Base-by-base conservation (phyloP, 2,797 vertebrate genomes). In the Aulostomus chinensis region DNA sequence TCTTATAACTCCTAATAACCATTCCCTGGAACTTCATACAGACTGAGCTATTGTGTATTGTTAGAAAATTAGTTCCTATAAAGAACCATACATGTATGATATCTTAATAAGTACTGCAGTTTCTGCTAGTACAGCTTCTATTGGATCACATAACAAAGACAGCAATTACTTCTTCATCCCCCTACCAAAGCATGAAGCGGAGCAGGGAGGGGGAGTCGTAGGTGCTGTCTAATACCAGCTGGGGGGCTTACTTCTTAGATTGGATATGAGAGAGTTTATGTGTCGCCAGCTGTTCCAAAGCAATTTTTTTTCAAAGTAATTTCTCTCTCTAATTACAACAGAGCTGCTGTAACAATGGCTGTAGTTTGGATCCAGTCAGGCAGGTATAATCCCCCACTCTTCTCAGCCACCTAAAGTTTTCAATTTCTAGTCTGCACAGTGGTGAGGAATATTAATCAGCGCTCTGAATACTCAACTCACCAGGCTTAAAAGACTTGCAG, bases 251-350 rank as follows among this genome's bases (percentile, higher is more conserved):
- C 65, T 58, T 64, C 69, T 68, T 59, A 78, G 77, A 84, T 80
- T 83, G 74, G 65, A 53, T 80, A 56, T 60, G 73, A 76, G 79
- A 79, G 68, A 67, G 67, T 83, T 85, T 83, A 68, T 33, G 63
- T 83, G 71, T 84, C 67, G 49, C 80, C 86, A 83, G 87, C 83
- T 81, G 84, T 84, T 84, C 76, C 50, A 71, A 83, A 84, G 67
- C 76, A 51, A 66, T 80, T 85, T 86, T 77, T 84, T 77, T 83
- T 76, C 68, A 69, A 89, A 91, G 88, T 87, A 48, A 89, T 92
- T 90, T 89, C 84, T 85, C 71, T 74, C 60, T 84, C 83, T 89
- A 91, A 92, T 91, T 89, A 88, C 86, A 78, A 68, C 82, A 71
- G 79, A 86, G 74, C 79, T 73, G 78, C 79, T 78, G 54, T 83